Conservation (phyloP, 2,113 vertebrate species). For the Cryptotis parvus region DNA sequence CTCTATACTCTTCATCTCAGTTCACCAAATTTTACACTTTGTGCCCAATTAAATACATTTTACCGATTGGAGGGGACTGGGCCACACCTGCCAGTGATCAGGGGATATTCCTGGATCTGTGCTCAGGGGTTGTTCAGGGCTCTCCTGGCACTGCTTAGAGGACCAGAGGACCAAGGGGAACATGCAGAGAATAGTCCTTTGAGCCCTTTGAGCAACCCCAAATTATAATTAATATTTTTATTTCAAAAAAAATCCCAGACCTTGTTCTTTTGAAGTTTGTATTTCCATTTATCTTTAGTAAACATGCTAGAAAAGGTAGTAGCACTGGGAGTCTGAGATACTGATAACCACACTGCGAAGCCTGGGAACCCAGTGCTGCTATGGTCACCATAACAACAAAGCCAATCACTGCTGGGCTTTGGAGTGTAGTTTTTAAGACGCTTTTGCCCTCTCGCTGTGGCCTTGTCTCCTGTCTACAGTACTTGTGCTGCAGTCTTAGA, state of each 20-base stretch:
- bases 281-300: slow-evolving; percentile 10
- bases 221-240: no score
- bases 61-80: no score
- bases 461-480: background rate
- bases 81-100: no score
- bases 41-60: background rate
- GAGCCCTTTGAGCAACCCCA: no score
- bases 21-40: slow-evolving; percentile 33
- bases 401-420: background rate
- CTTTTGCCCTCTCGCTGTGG: background rate
- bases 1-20: background rate
- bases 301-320: background rate
- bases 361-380: background rate
- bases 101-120: no score
- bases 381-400: background rate
- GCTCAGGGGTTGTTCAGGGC: no score
- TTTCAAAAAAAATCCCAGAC: slow-evolving; percentile 1
- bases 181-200: no score
- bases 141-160: no score
- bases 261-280: background rate
- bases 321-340: background rate
- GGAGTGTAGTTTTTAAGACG: background rate
- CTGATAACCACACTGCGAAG: background rate
- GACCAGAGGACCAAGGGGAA: no score
- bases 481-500: background rate